Evolutionary conservation across 2,888 invertebrate genomes (phyloP), one percentile per base, ranked within the genome.

Genomic region (Ceratothoa steindachneri): DNA sequence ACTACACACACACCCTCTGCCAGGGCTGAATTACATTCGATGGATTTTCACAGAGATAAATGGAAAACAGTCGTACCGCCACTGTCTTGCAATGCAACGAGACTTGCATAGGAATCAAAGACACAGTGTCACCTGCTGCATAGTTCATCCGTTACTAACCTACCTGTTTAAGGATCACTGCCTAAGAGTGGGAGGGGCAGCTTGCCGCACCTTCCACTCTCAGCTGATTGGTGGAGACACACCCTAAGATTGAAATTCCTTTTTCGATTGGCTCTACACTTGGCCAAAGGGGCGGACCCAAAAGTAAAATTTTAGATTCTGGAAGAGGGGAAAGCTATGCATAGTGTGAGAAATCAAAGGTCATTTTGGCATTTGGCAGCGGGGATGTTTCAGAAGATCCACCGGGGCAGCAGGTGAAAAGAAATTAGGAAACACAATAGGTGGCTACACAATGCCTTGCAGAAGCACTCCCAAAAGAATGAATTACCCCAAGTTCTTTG

Each of bases 231-330:
- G 60, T 7, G 60, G 60, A 60, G 60, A n/a, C 60, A 60, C 60
- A 60, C 60, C 60, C 60, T 60, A 60, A 60, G 60, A 60, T 24
- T 60, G 60, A 60, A 60, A 60, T 60, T 60, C 60, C 60, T 60
- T 60, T 60, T 60, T 60, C 9, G 22, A 60, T 60, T 60, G 60
- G 60, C 60, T 60, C 19, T 60, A 60, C 19, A 60, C 19, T 24
- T 60, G 27, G 19, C 24, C 27, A 60, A 60, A 60, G n/a, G 60
- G 60, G 60, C 60, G 60, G 60, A 24, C 27, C 60, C 60, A 24
- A 60, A 24, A 24, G 15, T 41, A 24, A 60, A 60, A 60, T 22
- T 60, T 60, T n/a, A 24, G 27, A 60, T 24, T 24, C 60, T 24
- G 24, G 60, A 24, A 24, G 60, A 60, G 60, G 60, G 60, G 60